Conservation (phyloP, 1,140 invertebrate species). For the Macrostomum lignano region DNA sequence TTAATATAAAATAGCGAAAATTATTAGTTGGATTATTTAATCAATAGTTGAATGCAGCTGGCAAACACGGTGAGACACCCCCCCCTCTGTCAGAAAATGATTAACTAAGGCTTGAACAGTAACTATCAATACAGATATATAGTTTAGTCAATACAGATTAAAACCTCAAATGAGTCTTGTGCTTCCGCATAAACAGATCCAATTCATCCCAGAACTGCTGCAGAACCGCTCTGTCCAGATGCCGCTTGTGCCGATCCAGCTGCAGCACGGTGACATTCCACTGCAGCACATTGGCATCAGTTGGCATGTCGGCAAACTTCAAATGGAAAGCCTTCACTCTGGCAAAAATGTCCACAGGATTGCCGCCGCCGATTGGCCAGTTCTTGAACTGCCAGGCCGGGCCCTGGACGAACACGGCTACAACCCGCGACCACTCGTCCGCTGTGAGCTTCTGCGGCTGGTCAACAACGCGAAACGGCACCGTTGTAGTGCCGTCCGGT, state of each 20-base stretch:
- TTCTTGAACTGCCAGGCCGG: slow-evolving; percentile 99
- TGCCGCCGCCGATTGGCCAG: slow-evolving; percentile 90
- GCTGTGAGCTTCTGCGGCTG: slow-evolving; percentile 61
- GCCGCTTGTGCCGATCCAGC: slow-evolving; percentile 57
- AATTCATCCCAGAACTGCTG: slow-evolving; percentile 87
- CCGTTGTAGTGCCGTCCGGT: slow-evolving; percentile 35
- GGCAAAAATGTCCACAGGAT: slow-evolving; percentile 84
- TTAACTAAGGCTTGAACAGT: too few species aligned
- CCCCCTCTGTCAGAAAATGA: too few species aligned
- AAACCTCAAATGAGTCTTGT: slow-evolving; percentile 70
- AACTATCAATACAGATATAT: too few species aligned
- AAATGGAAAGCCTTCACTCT: slow-evolving; percentile 92
- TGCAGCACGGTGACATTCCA: slow-evolving; percentile 81
- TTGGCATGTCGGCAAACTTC: slow-evolving; percentile 73
- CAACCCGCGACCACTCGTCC: slow-evolving; percentile 87
- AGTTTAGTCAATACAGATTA: too few species aligned
- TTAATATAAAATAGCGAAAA: too few species aligned
- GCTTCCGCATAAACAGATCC: slow-evolving; percentile 66
- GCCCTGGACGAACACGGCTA: slow-evolving; percentile 92
- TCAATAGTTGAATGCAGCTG: too few species aligned
- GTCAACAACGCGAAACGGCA: slow-evolving; percentile 64
- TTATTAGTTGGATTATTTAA: too few species aligned
- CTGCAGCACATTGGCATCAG: slow-evolving; percentile 68
- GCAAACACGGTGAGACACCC: too few species aligned
- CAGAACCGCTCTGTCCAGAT: slow-evolving; percentile 73